Evolutionary conservation across 2,797 vertebrate species (phyloP), one percentile per base, ranked within the genome.

Genomic region (Molossus alvarezi): DNA sequence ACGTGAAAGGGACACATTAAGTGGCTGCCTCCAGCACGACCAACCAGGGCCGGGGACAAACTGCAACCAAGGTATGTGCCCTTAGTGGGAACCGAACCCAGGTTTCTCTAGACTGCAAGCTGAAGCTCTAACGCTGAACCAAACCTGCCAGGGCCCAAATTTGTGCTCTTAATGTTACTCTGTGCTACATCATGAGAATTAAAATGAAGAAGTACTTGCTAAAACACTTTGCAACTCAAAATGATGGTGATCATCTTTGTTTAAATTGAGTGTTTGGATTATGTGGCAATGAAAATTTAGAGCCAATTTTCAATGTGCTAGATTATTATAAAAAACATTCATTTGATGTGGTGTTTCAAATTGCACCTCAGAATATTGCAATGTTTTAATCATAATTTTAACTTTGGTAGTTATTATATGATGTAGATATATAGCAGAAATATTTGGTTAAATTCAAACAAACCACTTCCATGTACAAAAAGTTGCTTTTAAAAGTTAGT

Each of bases 371-470:
- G 71, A 69, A 80, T 94, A 65, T 37, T 93, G 41, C 25, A 80
- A 9, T 88, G 5, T n/a, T 86, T 86, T 86, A 65, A 69, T 90
- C 57, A 95, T 86, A 81, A 81, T 65, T 77, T 83, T 92, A 48
- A 90, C 25, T 79, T 90, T 65, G 12, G 21, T 55, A 15, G 33
- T 92, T 92, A 90, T 48, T 92, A 1, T 87, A 29, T 82, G 64
- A 48, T 83, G 33, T 90, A 65, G 57, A 64, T 58, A 5, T 29
- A 64, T 8, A 55, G 23, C 51, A 91, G 23, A 90, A 83, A 76
- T 88, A 93, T 20, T 72, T 77, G 9, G 13, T 91, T 93, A 37
- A 76, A 53, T 77, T 89, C 72, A 94, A 88, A 88, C 60, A 93
- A 82, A 81, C 27, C 15, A 84, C 17, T 64, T 8, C 58, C 12